phyloP scores from a whole-genome alignment of 2,113 vertebrate species.

The Callithrix jacchus region DNA sequence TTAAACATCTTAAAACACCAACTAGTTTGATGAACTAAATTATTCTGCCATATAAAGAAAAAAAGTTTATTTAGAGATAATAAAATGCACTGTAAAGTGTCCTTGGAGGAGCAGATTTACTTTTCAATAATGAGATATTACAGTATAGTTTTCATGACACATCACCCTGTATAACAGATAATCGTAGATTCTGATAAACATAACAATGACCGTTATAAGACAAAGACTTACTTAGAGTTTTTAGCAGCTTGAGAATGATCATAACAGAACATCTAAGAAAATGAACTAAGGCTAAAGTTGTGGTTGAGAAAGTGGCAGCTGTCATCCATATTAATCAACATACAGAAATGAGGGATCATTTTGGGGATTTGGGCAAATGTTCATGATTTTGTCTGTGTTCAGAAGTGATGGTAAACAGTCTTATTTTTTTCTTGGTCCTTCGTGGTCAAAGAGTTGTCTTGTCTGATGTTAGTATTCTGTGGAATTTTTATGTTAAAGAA shows the following conservation, averaged over 20 bases:
- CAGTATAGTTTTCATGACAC: background rate
- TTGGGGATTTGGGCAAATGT: background rate
- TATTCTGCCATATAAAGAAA: background rate
- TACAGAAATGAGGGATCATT: rapidly evolving
- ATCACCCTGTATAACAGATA: background rate
- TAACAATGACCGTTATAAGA: background rate
- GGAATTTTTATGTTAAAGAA: background rate
- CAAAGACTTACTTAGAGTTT: background rate
- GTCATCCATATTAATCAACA: background rate
- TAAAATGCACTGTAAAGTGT: background rate
- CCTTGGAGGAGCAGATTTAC: background rate
- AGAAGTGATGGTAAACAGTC: background rate
- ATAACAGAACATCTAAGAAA: background rate
- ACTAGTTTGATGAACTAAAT: background rate
- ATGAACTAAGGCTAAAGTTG: background rate
- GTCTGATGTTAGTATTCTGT: background rate
- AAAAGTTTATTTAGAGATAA: background rate
- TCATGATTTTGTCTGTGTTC: background rate
- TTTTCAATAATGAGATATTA: background rate
- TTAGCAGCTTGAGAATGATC: background rate
- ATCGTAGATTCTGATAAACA: background rate
- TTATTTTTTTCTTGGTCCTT: background rate
- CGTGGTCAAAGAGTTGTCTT: background rate
- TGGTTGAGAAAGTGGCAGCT: no score
- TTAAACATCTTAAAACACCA: background rate